Percentiles rank a stretch among this genome's conserved stretches.
phyloP scores from a whole-genome alignment of 2,888 invertebrate genomes.

The Aromia moschata region DNA sequence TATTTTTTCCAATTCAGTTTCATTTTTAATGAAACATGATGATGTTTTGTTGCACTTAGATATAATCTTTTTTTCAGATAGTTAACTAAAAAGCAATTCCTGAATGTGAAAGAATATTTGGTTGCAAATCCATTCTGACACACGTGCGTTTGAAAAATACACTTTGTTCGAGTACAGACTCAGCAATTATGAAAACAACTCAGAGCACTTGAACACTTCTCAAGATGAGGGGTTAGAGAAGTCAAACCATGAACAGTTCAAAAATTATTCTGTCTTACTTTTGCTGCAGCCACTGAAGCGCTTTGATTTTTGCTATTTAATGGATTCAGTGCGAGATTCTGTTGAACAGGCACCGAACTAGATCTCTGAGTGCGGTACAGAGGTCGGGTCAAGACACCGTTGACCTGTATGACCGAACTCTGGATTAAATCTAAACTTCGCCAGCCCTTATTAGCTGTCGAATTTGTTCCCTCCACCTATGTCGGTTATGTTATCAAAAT shows the following conservation, averaged over 20 bases:
- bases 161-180: conserved; percentile 39
- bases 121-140: not conserved
- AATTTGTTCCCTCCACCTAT: conserved; percentile 57
- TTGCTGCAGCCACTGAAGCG: conserved; percentile 52
- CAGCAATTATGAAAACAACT: conserved; percentile 40
- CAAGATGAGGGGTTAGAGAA: conserved; percentile 35
- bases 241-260: conserved; percentile 19
- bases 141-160: conserved; percentile 18
- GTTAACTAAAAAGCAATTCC: no score
- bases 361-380: conserved; percentile 71
- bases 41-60: no score
- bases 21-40: no score
- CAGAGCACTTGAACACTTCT: conserved; percentile 25
- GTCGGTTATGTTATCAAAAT: conserved; percentile 46
- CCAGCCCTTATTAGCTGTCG: conserved; percentile 63
- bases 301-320: conserved; percentile 54
- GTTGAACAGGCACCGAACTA: conserved; percentile 69
- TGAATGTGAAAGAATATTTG: no score
- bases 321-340: conserved; percentile 51
- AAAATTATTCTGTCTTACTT: conserved; percentile 56
- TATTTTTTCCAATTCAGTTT: no score
- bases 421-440: conserved; percentile 65
- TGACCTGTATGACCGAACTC: conserved; percentile 55
- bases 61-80: no score
- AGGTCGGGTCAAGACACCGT: conserved; percentile 62